Percentiles rank a stretch among this genome's conserved stretches.
phyloP scores from a whole-genome alignment of 1,140 invertebrate species.

The Drosophila sproati region DNA sequence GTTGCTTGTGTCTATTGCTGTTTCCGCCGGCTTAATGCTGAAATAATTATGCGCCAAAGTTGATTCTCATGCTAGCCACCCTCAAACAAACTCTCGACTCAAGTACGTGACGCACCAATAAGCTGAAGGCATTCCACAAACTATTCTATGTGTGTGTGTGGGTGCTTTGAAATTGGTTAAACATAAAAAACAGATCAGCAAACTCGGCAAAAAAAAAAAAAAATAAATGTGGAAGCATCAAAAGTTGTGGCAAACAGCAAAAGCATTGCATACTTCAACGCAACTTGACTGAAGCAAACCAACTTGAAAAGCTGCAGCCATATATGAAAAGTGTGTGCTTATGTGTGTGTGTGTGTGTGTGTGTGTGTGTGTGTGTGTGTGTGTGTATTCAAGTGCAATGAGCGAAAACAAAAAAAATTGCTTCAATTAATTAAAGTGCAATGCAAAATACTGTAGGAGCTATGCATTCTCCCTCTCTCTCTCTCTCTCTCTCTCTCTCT shows the following conservation, averaged over 20 bases:
- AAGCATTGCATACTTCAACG: constrained; percentile 19
- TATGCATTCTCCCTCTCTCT: too few relatives aligned
- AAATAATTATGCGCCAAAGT: constrained; percentile 67
- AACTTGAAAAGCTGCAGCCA: constrained; percentile 22
- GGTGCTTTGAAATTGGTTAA: constrained; percentile 56
- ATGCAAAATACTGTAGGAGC: not conserved
- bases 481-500: too few relatives aligned
- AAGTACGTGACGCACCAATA: constrained; percentile 67
- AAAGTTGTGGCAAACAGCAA: constrained; percentile 28
- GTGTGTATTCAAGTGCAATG: constrained; percentile 8
- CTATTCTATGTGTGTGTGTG: constrained; percentile 12
- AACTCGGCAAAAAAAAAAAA: constrained; percentile 43
- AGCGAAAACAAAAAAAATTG: not conserved
- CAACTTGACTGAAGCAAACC: constrained; percentile 6
- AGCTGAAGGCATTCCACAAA: constrained; percentile 32
- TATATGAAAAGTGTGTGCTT: not conserved
- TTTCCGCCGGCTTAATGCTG: constrained; percentile 36
- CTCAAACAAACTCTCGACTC: constrained; percentile 19
- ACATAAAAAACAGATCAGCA: constrained; percentile 58
- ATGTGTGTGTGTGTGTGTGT: not conserved
- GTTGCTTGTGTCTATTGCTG: constrained; percentile 31
- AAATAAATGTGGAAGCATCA: not conserved
- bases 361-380: not conserved
- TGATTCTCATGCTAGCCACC: constrained; percentile 26
- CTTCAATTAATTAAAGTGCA: constrained; percentile 3